These are phyloP conservation scores for Furcifer pardalis DNA, from an alignment of 2,797 vertebrate species.

Conservation along the genomic window DNA sequence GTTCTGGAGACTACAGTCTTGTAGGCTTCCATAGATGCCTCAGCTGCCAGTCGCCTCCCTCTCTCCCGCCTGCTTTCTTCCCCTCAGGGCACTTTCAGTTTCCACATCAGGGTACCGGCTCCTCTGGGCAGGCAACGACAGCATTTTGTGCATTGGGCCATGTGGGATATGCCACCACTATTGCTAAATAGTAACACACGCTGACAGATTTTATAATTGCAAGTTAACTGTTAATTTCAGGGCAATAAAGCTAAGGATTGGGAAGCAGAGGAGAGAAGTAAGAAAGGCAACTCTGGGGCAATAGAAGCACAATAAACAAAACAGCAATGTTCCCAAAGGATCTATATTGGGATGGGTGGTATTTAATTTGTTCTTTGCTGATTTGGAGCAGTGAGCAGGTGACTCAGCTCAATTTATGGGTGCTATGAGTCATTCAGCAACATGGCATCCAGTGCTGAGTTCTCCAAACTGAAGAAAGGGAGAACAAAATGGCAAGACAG, in stretches of 20 bases:
- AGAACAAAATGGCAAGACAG: not conserved
- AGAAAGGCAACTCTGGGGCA: too few species aligned
- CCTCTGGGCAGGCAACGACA: not conserved
- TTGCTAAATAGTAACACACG: not conserved
- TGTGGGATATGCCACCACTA: not conserved
- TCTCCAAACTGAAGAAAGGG: not conserved
- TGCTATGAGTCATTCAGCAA: not conserved
- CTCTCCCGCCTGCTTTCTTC: not conserved
- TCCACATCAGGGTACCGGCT: not conserved
- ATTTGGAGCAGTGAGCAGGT: not conserved
- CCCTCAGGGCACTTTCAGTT: not conserved
- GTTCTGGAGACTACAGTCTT: conserved; percentile 5
- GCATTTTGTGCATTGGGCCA: not conserved
- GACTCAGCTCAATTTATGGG: not conserved
- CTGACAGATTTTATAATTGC: not conserved
- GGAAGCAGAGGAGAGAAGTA: not conserved
- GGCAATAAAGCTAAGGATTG: not conserved
- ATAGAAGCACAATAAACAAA: not conserved
- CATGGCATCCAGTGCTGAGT: not conserved
- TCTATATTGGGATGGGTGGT: not conserved
- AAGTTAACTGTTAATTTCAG: not conserved
- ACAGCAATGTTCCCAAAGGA: too few species aligned
- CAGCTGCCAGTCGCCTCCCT: not conserved
- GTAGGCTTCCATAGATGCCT: not conserved
- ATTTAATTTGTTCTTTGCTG: not conserved